These are phyloP conservation scores for Leptinotarsa rubiginosa DNA, from an alignment of 2,888 invertebrate genomes.

Conservation along the genomic window DNA sequence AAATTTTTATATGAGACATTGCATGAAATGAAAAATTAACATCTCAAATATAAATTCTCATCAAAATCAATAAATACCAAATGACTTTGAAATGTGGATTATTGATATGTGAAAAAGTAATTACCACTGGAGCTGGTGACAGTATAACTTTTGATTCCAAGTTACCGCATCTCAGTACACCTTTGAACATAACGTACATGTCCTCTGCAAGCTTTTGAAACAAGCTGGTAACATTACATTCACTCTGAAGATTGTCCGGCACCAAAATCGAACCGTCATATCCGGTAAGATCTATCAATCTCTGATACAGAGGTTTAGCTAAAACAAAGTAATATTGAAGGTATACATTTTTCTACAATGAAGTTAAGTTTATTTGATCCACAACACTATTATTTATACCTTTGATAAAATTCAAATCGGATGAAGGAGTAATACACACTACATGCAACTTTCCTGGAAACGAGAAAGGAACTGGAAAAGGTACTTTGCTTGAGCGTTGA, in stretches of 20 bases:
- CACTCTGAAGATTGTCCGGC: conserved; percentile 68
- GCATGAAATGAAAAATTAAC: too few relatives aligned
- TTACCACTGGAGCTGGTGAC: conserved; percentile 80
- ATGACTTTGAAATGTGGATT: too few relatives aligned
- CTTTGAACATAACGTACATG: conserved; percentile 80
- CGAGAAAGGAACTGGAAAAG: conserved; percentile 81
- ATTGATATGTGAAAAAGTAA: conserved; percentile 29
- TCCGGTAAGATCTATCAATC: conserved; percentile 81
- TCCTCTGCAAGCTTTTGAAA: conserved; percentile 79
- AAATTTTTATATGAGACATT: too few relatives aligned
- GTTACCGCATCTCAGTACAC: conserved; percentile 79
- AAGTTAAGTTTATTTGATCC: too few relatives aligned
- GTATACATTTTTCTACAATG: not conserved
- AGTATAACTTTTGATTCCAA: conserved; percentile 78
- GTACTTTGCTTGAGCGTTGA: conserved; percentile 65
- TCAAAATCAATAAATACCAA: too few relatives aligned
- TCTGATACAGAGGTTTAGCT: conserved; percentile 81
- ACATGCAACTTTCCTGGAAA: conserved; percentile 85
- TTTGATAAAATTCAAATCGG: conserved; percentile 71
- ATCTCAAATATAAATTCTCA: too few relatives aligned
- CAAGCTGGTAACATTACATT: conserved; percentile 67
- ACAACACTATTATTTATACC: conserved; percentile 51
- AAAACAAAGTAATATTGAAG: conserved; percentile 51
- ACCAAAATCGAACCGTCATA: conserved; percentile 73
- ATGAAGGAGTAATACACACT: conserved; percentile 76